These are phyloP conservation scores for Pyralis farinalis DNA, from an alignment of 2,888 invertebrate genomes.

Conservation along the genomic window DNA sequence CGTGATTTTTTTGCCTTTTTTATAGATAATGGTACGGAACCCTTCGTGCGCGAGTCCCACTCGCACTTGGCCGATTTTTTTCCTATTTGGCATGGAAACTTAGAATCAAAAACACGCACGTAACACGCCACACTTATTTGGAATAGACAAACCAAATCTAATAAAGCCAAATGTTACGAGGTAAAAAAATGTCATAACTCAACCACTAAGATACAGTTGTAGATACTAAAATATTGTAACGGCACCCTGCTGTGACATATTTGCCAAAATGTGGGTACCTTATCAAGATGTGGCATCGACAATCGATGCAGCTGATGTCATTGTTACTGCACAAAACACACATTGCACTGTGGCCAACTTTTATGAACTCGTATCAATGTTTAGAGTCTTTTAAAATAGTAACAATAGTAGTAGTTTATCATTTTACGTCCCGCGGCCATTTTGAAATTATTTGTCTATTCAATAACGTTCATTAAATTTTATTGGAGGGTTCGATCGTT, in stretches of 20 bases:
- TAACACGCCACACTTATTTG: too few relatives aligned
- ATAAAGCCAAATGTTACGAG: too few relatives aligned
- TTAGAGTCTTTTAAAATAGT: conserved; percentile 26
- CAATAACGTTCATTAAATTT: conserved; percentile 25
- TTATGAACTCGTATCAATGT: conserved; percentile 23
- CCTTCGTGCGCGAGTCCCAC: too few relatives aligned
- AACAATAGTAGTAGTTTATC: conserved; percentile 39
- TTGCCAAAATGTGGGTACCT: conserved; percentile 77
- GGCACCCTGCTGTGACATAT: conserved; percentile 72
- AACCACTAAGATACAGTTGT: conserved; percentile 57
- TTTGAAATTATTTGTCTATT: conserved; percentile 31
- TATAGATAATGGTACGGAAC: too few relatives aligned
- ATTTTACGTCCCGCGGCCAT: conserved; percentile 38
- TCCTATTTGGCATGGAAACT: too few relatives aligned
- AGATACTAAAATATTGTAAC: conserved; percentile 78
- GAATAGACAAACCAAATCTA: too few relatives aligned
- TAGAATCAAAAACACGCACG: too few relatives aligned
- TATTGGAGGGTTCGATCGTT: conserved; percentile 16
- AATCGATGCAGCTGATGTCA: conserved; percentile 61
- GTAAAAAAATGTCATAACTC: conserved; percentile 38
- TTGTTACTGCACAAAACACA: conserved; percentile 49
- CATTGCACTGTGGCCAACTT: conserved; percentile 40
- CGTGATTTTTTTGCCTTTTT: too few relatives aligned
- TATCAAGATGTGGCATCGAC: conserved; percentile 64
- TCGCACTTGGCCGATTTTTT: too few relatives aligned